Evolutionary conservation across 1,140 invertebrate genomes (phyloP).

Genomic region (Anagrus nilaparvatae): DNA sequence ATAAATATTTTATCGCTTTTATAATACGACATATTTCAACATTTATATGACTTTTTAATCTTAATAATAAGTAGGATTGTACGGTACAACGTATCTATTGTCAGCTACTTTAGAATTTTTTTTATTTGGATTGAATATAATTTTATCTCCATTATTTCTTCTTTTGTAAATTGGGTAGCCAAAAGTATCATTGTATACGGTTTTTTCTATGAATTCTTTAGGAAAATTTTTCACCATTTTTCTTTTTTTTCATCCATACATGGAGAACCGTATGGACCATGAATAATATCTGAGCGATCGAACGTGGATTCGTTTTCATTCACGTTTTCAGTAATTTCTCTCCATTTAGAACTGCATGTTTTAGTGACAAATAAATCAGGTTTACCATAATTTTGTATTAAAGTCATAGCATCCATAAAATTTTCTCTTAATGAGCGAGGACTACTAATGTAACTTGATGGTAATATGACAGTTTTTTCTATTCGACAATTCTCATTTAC

Average conservation of each 20-base stretch:
- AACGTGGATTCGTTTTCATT: slow-evolving; percentile 25
- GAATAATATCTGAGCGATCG: slow-evolving; percentile 23
- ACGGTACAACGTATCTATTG: no score
- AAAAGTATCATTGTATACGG: no score
- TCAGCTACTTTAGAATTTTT: no score
- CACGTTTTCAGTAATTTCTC: slow-evolving; percentile 24
- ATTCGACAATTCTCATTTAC: neutral
- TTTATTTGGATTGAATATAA: slow-evolving; percentile 1
- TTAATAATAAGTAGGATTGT: no score
- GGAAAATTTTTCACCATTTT: slow-evolving; percentile 2
- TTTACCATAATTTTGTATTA: slow-evolving; percentile 9
- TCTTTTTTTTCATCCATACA: neutral
- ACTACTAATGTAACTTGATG: slow-evolving; percentile 7
- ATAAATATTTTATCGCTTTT: no score
- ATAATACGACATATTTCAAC: no score
- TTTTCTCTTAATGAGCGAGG: slow-evolving; percentile 9
- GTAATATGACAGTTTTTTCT: slow-evolving; percentile 12
- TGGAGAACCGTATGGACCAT: neutral
- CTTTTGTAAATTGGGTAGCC: neutral
- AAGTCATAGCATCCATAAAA: slow-evolving; percentile 13
- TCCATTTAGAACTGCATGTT: slow-evolving; percentile 11
- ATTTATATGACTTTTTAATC: no score
- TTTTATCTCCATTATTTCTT: neutral
- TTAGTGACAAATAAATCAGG: slow-evolving; percentile 14
- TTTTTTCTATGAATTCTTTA: no score